Evolutionary conservation across 2,888 invertebrate genomes (phyloP).

Genomic region (Pterostichus niger): DNA sequence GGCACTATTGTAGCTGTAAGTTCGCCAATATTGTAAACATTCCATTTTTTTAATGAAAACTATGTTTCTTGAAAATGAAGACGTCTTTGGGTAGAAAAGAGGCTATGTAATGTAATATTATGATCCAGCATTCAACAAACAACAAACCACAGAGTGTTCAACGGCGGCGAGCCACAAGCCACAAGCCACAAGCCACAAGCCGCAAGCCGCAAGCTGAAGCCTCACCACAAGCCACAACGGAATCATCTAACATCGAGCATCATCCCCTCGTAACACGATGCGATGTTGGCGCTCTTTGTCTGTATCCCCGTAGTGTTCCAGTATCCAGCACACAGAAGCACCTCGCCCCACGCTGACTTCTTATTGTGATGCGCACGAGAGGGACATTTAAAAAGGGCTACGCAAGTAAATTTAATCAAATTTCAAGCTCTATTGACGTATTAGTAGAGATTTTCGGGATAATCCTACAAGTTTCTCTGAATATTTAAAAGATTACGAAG

Average conservation of each 20-base stretch:
- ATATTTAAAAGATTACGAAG: conserved; percentile 66
- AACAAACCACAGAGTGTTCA: not conserved
- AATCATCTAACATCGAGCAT: not conserved
- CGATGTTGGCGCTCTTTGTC: conserved; percentile 57
- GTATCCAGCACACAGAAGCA: not conserved
- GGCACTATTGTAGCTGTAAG: no score
- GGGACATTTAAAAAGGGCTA: conserved; percentile 71
- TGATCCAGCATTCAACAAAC: conserved; percentile 4
- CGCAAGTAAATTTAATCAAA: conserved; percentile 76
- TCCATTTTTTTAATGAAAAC: no score
- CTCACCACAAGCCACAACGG: not conserved
- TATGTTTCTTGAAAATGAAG: no score
- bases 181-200: not conserved
- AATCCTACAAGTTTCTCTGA: conserved; percentile 72
- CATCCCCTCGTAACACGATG: conserved; percentile 58
- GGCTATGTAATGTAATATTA: not conserved
- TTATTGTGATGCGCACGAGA: conserved; percentile 55
- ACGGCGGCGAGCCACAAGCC: no score
- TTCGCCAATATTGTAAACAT: no score
- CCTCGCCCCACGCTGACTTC: conserved; percentile 39
- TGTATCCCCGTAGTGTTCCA: not conserved
- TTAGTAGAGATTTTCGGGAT: conserved; percentile 75
- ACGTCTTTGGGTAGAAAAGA: not conserved
- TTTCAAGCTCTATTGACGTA: conserved; percentile 76
- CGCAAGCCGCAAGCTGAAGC: not conserved